A percentile compares a stretch with the other conserved stretches of the same genome.
Evolutionary conservation across 2,888 invertebrate genomes (phyloP).

Genomic region (Ochropleura plecta): DNA sequence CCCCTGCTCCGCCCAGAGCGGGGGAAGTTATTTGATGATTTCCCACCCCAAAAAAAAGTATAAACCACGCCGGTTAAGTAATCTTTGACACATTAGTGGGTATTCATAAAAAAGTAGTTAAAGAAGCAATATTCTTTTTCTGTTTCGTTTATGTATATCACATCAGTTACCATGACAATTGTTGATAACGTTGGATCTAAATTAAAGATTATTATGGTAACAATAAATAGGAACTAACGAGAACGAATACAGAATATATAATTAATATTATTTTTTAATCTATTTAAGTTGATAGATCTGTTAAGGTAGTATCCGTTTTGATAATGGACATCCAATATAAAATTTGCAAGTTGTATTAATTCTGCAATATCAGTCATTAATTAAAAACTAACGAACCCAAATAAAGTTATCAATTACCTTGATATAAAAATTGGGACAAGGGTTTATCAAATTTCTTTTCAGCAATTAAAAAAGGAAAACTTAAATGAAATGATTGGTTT

Average conservation of each 20-base stretch:
- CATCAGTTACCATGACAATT: conserved; percentile 8
- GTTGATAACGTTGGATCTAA: not conserved
- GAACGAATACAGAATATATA: not conserved
- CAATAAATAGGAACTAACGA: not conserved
- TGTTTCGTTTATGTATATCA: conserved; percentile 4
- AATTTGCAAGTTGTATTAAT: not conserved
- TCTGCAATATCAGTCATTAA: not conserved
- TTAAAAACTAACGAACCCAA: conserved; percentile 8
- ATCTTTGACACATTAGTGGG: not conserved
- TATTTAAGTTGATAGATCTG: not conserved
- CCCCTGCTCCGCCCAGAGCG: too few relatives aligned
- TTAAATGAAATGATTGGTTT: conserved; percentile 54
- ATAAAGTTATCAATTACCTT: conserved; percentile 14
- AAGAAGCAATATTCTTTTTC: not conserved
- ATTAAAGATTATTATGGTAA: not conserved
- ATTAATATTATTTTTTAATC: not conserved
- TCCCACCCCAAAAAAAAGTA: too few relatives aligned
- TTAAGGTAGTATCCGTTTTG: conserved; percentile 3
- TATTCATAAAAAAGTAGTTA: not conserved
- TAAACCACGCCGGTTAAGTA: not conserved
- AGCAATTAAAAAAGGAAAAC: conserved; percentile 49
- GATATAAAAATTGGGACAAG: conserved; percentile 45
- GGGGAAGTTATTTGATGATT: too few relatives aligned
- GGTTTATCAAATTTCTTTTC: conserved; percentile 40
- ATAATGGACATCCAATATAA: not conserved